Evolutionary conservation across 2,888 invertebrate genomes (phyloP).

Genomic region (Alsophila aescularia): DNA sequence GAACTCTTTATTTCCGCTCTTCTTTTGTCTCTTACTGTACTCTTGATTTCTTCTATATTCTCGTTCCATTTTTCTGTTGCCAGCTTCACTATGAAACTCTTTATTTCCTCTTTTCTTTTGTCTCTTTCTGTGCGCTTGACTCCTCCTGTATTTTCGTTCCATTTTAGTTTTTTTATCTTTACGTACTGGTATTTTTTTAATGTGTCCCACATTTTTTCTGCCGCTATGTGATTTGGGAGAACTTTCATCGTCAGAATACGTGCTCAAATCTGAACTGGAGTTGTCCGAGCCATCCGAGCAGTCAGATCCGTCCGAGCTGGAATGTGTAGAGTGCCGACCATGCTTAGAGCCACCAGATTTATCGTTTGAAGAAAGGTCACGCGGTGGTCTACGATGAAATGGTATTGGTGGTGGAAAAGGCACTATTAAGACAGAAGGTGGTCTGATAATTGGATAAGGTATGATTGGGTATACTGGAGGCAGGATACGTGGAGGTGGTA

Average conservation of each 20-base stretch:
- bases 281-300: no score
- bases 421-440: not conserved
- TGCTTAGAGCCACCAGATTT: no score
- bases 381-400: no score
- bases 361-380: no score
- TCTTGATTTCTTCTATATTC: no score
- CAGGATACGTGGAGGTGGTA: not conserved
- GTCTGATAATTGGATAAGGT: slow-evolving; percentile 4
- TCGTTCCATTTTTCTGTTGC: no score
- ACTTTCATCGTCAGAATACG: not conserved
- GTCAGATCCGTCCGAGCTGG: no score
- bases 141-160: not conserved
- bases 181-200: not conserved
- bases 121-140: not conserved
- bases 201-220: slow-evolving; percentile 11
- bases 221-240: not conserved
- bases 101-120: no score
- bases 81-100: no score
- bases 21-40: no score
- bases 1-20: no score
- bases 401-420: slow-evolving; percentile 9
- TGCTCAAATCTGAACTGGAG: not conserved
- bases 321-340: no score
- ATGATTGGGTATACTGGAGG: not conserved
- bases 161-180: not conserved